A percentile compares a stretch with the other conserved stretches of the same genome.
phyloP scores from a whole-genome alignment of 2,888 invertebrate species.

The Diarsia dahlii region DNA sequence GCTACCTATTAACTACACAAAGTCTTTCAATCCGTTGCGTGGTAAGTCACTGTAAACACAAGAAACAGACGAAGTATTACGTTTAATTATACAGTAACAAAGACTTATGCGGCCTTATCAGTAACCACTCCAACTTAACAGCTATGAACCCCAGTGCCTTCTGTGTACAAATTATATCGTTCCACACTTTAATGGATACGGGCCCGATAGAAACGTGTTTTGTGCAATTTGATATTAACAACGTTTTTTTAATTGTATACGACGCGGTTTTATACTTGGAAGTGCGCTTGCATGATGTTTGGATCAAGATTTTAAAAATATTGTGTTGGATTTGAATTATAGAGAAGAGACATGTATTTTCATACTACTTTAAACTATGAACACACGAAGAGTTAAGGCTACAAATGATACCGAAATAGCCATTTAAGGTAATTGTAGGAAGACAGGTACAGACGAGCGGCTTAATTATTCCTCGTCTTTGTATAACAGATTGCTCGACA shows the following conservation, averaged over 20 bases:
- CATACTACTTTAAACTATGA: neutral
- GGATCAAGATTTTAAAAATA: constrained; percentile 38
- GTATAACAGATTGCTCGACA: neutral
- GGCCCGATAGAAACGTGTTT: constrained; percentile 64
- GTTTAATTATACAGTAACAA: constrained; percentile 84
- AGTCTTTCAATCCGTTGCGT: constrained; percentile 77
- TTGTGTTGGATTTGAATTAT: constrained; percentile 6
- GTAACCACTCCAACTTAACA: constrained; percentile 68
- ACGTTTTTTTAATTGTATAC: constrained; percentile 60
- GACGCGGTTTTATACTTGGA: constrained; percentile 35
- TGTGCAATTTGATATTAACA: constrained; percentile 68
- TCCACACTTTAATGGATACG: constrained; percentile 71
- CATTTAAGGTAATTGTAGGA: neutral
- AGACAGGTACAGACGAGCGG: neutral
- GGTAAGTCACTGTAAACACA: constrained; percentile 82
- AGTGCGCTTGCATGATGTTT: constrained; percentile 58
- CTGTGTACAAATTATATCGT: constrained; percentile 72
- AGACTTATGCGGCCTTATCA: constrained; percentile 80
- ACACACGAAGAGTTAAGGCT: neutral
- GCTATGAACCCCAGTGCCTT: constrained; percentile 68
- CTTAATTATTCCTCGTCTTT: neutral
- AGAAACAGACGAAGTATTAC: constrained; percentile 80
- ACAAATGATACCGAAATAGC: neutral
- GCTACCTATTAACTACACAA: constrained; percentile 56
- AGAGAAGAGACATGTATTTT: neutral